Conservation (phyloP, 1,140 invertebrate species). For the Bombus superbus region DNA sequence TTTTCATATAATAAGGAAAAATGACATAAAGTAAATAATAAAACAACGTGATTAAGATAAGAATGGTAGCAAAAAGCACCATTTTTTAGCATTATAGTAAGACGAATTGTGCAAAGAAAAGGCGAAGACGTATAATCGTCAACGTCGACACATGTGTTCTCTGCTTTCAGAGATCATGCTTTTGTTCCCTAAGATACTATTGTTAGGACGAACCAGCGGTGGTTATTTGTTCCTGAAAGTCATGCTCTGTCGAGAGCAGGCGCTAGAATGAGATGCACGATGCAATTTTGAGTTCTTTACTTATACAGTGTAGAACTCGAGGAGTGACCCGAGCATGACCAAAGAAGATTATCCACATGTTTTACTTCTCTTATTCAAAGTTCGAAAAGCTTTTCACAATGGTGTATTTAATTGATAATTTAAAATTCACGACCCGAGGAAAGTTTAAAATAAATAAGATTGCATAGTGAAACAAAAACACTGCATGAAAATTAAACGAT, state of each 20-base stretch:
- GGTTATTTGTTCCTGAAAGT: constrained; percentile 28
- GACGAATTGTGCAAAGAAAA: neutral
- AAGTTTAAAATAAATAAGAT: neutral
- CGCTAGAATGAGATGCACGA: neutral
- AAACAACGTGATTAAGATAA: neutral
- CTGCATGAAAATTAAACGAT: neutral
- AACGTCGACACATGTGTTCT: constrained; percentile 42
- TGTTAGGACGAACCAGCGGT: constrained; percentile 1
- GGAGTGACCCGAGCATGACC: too few species aligned
- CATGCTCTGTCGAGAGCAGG: constrained; percentile 24
- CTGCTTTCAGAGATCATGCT: constrained; percentile 42
- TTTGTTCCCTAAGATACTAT: constrained; percentile 41
- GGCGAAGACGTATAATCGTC: constrained; percentile 10
- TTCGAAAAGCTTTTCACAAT: neutral
- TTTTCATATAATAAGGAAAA: neutral
- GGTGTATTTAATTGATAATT: neutral
- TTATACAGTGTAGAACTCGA: neutral
- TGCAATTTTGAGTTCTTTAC: neutral
- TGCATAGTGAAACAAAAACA: neutral
- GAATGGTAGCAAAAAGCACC: neutral
- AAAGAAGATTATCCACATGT: neutral
- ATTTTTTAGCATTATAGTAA: constrained; percentile 19
- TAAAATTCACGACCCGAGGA: too few species aligned
- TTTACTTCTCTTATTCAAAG: neutral
- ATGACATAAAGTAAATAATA: neutral